Evolutionary conservation across 2,113 vertebrate species (phyloP), one percentile per base, ranked within the genome.

Genomic region (Chrysochloris asiatica): DNA sequence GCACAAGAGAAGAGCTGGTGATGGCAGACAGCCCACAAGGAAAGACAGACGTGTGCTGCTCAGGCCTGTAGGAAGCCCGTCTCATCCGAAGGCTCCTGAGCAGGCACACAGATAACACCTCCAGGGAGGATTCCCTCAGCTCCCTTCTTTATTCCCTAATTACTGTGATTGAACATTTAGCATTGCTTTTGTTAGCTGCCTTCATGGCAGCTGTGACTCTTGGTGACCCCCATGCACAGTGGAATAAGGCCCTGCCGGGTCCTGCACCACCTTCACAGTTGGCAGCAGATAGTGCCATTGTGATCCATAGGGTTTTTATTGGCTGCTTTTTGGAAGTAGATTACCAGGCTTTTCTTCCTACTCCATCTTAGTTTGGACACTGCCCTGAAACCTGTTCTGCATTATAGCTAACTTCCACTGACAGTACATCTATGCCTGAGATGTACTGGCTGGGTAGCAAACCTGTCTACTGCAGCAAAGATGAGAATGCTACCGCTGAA

Each of bases 1-100:
- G 97, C 30, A 97, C 78, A 97, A 96, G 88, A 36, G 76, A 54
- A 94, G 33, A 84, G 26, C 56, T 72, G 52, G 67, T 96, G 92
- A 93, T 43, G n/a, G 92, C 17, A 79, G 67, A 43, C 8, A 33
- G 47, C 4, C n/a, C 38, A 33, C 26, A 45, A 47, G 65, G 76
- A 83, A 83, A 77, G 71, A 33, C 8, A 1, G 21, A 26, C 48
- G 48, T 0, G 50, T 17, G 38, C 21, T 82, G 50, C 45, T 43
- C 28, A 41, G 45, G 69, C 33, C 61, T 41, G 36, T 16, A 16
- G 5, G 52, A 61, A 26, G n/a, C 30, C 59, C 47, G 36, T 26
- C 56, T 61, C 22, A 30, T 52, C 26, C 21, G 22, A 52, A 21
- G 69, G 21, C 5, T 47, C 28, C 21, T 38, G 63, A 59, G 69